Evolutionary conservation across 2,888 invertebrate genomes (phyloP), one percentile per base, ranked within the genome.

Genomic region (Mesorhabditis belari): DNA sequence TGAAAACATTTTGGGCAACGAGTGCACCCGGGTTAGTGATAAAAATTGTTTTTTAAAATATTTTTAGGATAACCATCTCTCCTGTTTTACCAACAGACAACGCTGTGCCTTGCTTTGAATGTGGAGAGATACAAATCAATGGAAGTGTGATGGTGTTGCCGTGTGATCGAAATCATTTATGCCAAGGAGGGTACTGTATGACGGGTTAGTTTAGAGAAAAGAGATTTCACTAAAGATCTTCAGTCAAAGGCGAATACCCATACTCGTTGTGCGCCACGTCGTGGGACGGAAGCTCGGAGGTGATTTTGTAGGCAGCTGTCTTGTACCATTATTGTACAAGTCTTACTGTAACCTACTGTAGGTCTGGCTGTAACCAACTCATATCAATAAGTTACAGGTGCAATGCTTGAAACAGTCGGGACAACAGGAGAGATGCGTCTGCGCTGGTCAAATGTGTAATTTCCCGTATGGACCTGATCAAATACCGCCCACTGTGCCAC

Each of bases 371-470:
- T 17, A 44, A 44, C n/a, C 44, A 44, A 44, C 1, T 17, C 17
- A 44, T 2, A 12, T n/a, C 17, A 52, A 25, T 24, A 21, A 44
- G n/a, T 60, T 61, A 17, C 58, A 67, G 66, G 57, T 62, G 0
- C 65, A 54, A 0, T 70, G 70, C 54, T 61, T 63, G 55, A 55
- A 60, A 24, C 57, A 54, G 2, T 53, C 35, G 29, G 57, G 56
- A 6, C 54, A 61, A 3, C 61, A 61, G 6, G 62, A 66, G 27
- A 59, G 26, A 21, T 70, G 70, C 49, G 58, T 65, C 5, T 70
- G 70, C 56, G 61, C 68, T 5, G 65, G 60, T 49, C 63, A 68
- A 25, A 66, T 70, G 66, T 70, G 70, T 58, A 70, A 70, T 29
- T 60, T 28, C 17, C 61, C 67, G 0, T 53, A 66, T 9, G 64